Evolutionary conservation across 2,113 vertebrate species (phyloP).

Genomic region (Jaculus jaculus): DNA sequence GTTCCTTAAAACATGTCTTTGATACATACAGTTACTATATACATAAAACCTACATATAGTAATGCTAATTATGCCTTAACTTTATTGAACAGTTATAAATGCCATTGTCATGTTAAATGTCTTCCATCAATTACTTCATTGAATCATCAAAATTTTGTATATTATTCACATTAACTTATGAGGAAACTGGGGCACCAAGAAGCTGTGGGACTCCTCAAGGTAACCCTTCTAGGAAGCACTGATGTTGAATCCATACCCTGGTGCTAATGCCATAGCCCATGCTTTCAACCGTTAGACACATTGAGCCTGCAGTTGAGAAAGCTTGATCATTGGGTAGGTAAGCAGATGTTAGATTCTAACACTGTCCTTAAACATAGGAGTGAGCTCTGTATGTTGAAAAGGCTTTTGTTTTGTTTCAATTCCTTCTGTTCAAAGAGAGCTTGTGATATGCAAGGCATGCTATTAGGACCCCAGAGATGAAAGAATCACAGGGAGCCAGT

Average conservation of each 20-base stretch:
- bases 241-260: fast-evolving
- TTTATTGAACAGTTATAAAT: background rate
- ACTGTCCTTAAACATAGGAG: background rate
- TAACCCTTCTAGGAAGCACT: background rate
- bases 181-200: conserved; percentile 20
- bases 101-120: background rate
- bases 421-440: background rate
- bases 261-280: too few species aligned
- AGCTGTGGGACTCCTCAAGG: background rate
- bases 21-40: background rate
- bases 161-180: background rate
- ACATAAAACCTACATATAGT: background rate
- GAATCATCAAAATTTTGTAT: background rate
- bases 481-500: background rate
- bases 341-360: background rate
- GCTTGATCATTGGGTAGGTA: background rate
- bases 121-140: background rate
- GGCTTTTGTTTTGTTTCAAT: background rate
- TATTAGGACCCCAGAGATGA: background rate
- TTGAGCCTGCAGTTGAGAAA: background rate
- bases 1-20: background rate
- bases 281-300: background rate
- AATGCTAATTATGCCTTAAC: background rate
- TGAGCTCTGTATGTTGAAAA: conserved; percentile 2
- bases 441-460: background rate